phyloP scores from a whole-genome alignment of 37 sponge, comb jelly and placozoan species.

The Aphrocallistes beatrix region DNA sequence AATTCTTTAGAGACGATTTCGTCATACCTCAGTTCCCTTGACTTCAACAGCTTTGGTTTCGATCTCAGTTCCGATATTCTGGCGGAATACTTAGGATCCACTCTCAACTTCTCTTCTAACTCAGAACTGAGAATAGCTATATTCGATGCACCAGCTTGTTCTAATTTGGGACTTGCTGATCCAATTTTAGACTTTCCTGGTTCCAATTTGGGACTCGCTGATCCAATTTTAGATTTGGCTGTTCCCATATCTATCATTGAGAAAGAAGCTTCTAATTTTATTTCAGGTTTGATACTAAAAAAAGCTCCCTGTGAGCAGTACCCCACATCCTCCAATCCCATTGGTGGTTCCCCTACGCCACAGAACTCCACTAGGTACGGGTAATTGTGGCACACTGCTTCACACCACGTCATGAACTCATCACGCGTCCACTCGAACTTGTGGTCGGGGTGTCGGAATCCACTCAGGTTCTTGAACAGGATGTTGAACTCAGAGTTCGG shows the following conservation, averaged over 20 bases:
- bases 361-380: slow-evolving; percentile 46
- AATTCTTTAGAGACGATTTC: neutral
- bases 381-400: slow-evolving; percentile 21
- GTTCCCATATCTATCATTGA: too few relatives aligned
- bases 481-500: slow-evolving; percentile 89
- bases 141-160: too few relatives aligned
- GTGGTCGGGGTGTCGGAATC: slow-evolving; percentile 85
- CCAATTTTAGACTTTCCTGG: too few relatives aligned
- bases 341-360: slow-evolving; percentile 68
- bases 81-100: too few relatives aligned
- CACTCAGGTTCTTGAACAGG: slow-evolving; percentile 60
- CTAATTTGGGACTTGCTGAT: too few relatives aligned
- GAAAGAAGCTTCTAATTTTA: too few relatives aligned
- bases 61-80: too few relatives aligned
- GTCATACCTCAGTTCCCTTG: neutral
- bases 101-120: too few relatives aligned
- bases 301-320: slow-evolving; percentile 77
- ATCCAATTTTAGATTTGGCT: too few relatives aligned
- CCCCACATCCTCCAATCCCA: slow-evolving; percentile 35
- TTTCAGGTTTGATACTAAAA: slow-evolving; percentile 32
- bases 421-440: slow-evolving; percentile 89
- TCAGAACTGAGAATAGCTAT: too few relatives aligned
- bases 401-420: slow-evolving; percentile 59
- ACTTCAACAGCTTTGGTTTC: too few relatives aligned
- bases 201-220: too few relatives aligned